phyloP scores from a whole-genome alignment of 2,888 invertebrate genomes.

The Meta bourneti region DNA sequence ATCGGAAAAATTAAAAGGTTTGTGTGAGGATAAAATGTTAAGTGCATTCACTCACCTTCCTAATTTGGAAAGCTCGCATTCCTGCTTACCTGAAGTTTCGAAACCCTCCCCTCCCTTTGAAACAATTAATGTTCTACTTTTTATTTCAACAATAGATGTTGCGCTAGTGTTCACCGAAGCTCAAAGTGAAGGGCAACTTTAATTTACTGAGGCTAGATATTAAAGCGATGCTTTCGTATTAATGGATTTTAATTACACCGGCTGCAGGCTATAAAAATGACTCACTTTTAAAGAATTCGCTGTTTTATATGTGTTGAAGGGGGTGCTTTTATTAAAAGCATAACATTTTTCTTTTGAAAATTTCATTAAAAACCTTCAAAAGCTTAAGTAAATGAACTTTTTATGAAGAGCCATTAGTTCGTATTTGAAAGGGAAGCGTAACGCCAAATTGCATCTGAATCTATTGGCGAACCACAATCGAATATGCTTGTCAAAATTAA shows the following conservation, averaged over 20 bases:
- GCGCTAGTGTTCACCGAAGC: not conserved
- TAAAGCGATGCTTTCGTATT: constrained; percentile 65
- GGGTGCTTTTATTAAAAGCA: constrained; percentile 69
- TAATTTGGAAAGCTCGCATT: constrained; percentile 48
- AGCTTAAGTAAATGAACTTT: constrained; percentile 65
- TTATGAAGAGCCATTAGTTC: constrained; percentile 56
- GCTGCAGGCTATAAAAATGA: constrained; percentile 68
- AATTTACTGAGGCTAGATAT: constrained; percentile 43
- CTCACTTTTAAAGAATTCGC: constrained; percentile 69
- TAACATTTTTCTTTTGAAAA: constrained; percentile 63
- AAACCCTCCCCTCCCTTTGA: constrained; percentile 39
- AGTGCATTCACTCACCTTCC: constrained; percentile 16
- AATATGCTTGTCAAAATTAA: constrained; percentile 14
- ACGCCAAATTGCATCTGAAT: not conserved
- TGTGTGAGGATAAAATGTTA: constrained; percentile 33
- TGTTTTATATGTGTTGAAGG: constrained; percentile 68
- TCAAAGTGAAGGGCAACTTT: constrained; percentile 53
- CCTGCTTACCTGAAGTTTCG: constrained; percentile 37
- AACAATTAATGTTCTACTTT: constrained; percentile 55
- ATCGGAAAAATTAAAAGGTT: constrained; percentile 53
- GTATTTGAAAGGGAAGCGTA: constrained; percentile 27
- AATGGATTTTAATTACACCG: constrained; percentile 74
- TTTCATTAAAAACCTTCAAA: constrained; percentile 72
- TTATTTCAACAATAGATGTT: constrained; percentile 56
- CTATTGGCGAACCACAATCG: constrained; percentile 13